Evolutionary conservation across 2,797 vertebrate species (phyloP).

Genomic region (Masticophis lateralis): DNA sequence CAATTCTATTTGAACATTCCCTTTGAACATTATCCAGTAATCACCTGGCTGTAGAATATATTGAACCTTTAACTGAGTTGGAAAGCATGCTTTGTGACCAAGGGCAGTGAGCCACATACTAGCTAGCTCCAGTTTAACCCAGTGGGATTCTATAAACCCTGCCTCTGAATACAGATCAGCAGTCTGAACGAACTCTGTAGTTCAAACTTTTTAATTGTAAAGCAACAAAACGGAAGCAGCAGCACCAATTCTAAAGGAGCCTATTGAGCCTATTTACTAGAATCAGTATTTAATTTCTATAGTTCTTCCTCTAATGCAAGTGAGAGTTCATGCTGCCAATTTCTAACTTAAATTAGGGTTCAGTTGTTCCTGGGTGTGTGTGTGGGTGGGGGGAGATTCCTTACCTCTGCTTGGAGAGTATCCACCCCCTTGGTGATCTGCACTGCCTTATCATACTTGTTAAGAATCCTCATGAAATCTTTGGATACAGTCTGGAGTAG

Average conservation of each 20-base stretch:
- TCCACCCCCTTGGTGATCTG: background rate
- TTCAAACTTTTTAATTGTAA: background rate
- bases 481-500: background rate
- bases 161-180: background rate
- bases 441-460: background rate
- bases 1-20: background rate
- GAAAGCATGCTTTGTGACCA: background rate
- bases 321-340: background rate
- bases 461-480: slow-evolving; percentile 23
- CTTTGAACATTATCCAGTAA: background rate
- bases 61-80: background rate
- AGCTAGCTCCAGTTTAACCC: background rate
- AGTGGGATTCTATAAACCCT: background rate
- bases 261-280: background rate
- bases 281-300: background rate
- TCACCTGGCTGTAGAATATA: background rate
- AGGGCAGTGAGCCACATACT: background rate
- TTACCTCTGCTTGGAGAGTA: slow-evolving; percentile 19
- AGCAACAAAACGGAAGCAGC: background rate
- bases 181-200: background rate
- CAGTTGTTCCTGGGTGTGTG: background rate
- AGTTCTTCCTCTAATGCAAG: background rate
- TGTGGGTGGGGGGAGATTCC: background rate
- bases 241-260: background rate
- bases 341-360: background rate